Evolutionary conservation across 2,113 vertebrate genomes (phyloP).

Genomic region (Ia io): DNA sequence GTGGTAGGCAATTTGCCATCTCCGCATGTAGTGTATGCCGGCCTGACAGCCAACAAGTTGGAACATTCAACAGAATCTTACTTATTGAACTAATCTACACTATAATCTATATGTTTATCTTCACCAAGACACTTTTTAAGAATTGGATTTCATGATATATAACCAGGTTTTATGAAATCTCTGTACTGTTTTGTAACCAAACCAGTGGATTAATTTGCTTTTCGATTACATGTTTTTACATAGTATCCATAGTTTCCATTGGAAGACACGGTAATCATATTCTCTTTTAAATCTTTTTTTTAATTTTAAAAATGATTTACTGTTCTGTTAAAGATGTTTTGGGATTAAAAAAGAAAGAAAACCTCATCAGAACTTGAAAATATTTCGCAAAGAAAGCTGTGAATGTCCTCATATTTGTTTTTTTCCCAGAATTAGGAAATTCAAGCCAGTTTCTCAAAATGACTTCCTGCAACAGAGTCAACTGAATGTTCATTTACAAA

Average conservation of each 20-base stretch:
- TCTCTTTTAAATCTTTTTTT: slow-evolving; percentile 22
- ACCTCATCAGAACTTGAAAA: not conserved
- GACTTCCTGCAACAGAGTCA: not conserved
- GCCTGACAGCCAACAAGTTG: slow-evolving; percentile 66
- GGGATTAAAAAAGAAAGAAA: not conserved
- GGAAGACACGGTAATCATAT: not conserved
- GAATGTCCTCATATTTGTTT: not conserved
- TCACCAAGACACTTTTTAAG: slow-evolving; percentile 26
- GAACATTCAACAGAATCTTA: slow-evolving; percentile 52
- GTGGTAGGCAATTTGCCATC: slow-evolving; percentile 54
- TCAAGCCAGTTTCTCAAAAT: not conserved
- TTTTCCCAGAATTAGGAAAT: not conserved
- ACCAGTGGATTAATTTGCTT: slow-evolving; percentile 29
- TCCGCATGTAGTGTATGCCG: slow-evolving; percentile 32
- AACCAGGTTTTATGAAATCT: slow-evolving; percentile 45
- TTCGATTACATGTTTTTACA: not conserved
- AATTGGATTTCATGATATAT: slow-evolving; percentile 38
- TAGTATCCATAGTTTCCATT: not conserved
- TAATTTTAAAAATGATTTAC: not conserved
- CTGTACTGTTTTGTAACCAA: slow-evolving; percentile 37
- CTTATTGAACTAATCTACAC: slow-evolving; percentile 28
- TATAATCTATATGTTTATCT: slow-evolving; percentile 30
- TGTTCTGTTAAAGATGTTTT: slow-evolving; percentile 1
- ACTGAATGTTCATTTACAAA: not conserved
- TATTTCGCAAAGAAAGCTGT: not conserved